These are phyloP conservation scores for Rhinoraja longicauda DNA, from an alignment of 2,797 vertebrate species.

Conservation along the genomic window DNA sequence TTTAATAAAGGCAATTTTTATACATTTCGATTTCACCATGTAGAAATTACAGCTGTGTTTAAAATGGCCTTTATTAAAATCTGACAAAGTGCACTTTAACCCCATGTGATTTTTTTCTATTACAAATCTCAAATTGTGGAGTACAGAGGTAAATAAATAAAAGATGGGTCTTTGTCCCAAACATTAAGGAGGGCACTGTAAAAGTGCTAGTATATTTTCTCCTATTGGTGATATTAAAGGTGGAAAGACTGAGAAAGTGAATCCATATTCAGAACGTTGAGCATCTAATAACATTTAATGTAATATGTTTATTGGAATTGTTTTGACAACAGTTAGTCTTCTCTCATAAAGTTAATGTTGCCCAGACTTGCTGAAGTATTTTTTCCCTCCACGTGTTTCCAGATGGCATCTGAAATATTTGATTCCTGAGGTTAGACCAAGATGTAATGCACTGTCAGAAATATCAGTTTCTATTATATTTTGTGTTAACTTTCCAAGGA, in stretches of 20 bases:
- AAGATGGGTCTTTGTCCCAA: too few relatives aligned
- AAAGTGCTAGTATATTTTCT: neutral
- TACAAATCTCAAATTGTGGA: too few relatives aligned
- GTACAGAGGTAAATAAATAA: too few relatives aligned
- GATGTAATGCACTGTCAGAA: neutral
- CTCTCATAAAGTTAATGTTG: neutral
- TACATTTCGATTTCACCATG: too few relatives aligned
- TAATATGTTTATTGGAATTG: neutral
- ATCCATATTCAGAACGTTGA: neutral
- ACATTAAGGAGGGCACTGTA: too few relatives aligned
- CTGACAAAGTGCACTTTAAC: too few relatives aligned
- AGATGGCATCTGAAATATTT: neutral
- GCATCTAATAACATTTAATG: too few relatives aligned
- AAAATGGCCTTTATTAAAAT: too few relatives aligned
- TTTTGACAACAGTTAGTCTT: neutral
- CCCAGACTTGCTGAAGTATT: neutral
- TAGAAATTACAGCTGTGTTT: too few relatives aligned
- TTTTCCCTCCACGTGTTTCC: neutral
- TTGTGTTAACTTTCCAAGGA: neutral
- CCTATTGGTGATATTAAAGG: neutral
- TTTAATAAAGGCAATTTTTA: too few relatives aligned
- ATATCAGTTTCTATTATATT: conserved; percentile 6
- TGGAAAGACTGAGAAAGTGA: neutral
- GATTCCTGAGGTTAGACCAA: neutral
- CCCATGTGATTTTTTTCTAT: too few relatives aligned